Percentiles rank a stretch among this genome's conserved stretches.
phyloP scores from a whole-genome alignment of 2,113 vertebrate genomes.

The Gallinago undulata region DNA sequence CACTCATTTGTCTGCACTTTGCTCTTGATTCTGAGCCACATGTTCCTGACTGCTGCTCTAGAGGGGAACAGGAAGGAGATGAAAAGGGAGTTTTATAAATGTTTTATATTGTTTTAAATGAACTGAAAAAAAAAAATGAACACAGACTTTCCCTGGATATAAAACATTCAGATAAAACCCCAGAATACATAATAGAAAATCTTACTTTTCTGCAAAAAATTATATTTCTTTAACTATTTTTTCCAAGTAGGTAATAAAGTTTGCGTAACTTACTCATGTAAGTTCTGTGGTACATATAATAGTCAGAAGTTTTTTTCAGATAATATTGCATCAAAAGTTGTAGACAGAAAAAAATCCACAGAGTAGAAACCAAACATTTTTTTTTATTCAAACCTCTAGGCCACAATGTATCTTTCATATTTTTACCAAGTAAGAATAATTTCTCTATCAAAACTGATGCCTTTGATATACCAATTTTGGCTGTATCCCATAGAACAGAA shows the following conservation, averaged over 20 bases:
- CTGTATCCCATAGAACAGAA: neutral
- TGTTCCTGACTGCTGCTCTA: slow-evolving; percentile 1
- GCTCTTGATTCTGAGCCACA: slow-evolving; percentile 33
- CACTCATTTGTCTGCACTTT: slow-evolving; percentile 58
- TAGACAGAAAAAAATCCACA: neutral
- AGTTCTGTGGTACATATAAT: neutral
- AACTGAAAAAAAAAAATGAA: neutral
- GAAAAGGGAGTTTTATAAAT: neutral
- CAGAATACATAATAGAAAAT: neutral
- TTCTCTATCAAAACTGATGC: neutral
- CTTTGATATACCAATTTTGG: neutral
- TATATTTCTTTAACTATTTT: neutral
- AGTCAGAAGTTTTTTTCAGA: neutral
- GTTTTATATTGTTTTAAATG: neutral
- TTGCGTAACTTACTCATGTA: neutral
- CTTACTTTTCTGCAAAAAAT: neutral
- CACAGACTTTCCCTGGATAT: neutral
- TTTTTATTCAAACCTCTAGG: neutral
- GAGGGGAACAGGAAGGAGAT: neutral
- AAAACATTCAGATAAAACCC: neutral
- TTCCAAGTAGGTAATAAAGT: fast-evolving
- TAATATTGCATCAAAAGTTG: neutral
- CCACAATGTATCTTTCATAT: neutral
- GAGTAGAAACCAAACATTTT: neutral
- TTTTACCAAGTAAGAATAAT: neutral